A percentile compares a stretch with the other conserved stretches of the same genome.
These are phyloP conservation scores for Pteronotus mesoamericanus DNA, from an alignment of 2,797 vertebrate genomes.

Conservation along the genomic window DNA sequence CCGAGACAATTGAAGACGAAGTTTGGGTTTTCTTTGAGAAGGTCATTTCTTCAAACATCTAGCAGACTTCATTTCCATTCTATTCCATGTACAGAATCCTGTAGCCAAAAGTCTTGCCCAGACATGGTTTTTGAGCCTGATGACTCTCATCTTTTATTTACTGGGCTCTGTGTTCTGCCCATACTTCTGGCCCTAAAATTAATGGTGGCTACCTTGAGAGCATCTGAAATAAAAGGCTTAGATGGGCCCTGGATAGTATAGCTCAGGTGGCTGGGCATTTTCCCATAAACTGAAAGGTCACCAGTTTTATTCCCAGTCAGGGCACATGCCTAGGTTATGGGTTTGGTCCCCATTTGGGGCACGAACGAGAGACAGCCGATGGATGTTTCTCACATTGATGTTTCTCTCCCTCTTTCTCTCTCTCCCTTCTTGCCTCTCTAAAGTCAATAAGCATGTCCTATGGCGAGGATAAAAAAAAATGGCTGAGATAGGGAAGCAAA, in stretches of 20 bases:
- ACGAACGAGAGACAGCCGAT: not conserved
- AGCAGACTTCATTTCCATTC: not conserved
- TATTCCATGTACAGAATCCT: not conserved
- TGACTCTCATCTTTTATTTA: slow-evolving; percentile 49
- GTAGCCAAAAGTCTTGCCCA: not conserved
- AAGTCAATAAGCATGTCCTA: not conserved
- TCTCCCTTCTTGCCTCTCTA: not conserved
- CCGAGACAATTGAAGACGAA: not conserved
- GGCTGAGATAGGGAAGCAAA: slow-evolving; percentile 21
- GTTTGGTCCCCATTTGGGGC: not conserved
- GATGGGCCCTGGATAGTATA: not conserved
- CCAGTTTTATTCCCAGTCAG: not conserved
- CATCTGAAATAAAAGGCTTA: slow-evolving; percentile 60
- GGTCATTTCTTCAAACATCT: not conserved
- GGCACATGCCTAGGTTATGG: not conserved
- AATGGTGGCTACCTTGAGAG: slow-evolving; percentile 59
- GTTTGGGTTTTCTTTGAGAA: not conserved
- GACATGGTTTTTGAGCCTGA: not conserved
- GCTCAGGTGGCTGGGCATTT: not conserved
- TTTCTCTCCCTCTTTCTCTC: not conserved
- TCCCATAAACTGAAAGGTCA: not conserved
- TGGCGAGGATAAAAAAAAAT: slow-evolving; percentile 38
- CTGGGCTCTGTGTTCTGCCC: not conserved
- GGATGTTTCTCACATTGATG: no score
- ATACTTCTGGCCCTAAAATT: slow-evolving; percentile 48